phyloP scores from a whole-genome alignment of 2,888 invertebrate genomes.

The Drosophila ezoana region DNA sequence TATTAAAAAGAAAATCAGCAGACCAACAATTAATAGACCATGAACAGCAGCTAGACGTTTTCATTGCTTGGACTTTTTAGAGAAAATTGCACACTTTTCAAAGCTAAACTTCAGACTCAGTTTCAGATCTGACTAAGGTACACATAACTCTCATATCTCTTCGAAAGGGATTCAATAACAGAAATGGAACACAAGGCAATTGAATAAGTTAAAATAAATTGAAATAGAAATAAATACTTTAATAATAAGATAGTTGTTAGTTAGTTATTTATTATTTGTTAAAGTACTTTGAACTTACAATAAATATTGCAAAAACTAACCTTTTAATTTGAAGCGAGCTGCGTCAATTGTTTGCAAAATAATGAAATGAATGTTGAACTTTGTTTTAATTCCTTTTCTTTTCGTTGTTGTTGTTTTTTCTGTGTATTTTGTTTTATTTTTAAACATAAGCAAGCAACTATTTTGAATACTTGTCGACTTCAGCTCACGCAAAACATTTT shows the following conservation, averaged over 20 bases:
- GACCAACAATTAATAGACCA: constrained; percentile 72
- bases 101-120: constrained; percentile 11
- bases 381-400: constrained; percentile 13
- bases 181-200: background rate
- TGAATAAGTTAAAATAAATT: background rate
- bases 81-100: constrained; percentile 34
- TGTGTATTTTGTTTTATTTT: background rate
- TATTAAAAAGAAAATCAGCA: constrained; percentile 62
- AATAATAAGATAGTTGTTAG: no score
- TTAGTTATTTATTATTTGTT: background rate
- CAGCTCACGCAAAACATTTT: constrained; percentile 31
- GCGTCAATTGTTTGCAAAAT: constrained; percentile 23
- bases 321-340: constrained; percentile 10
- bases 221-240: background rate
- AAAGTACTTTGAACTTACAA: constrained; percentile 7
- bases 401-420: constrained; percentile 1
- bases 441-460: constrained; percentile 23
- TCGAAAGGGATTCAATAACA: background rate
- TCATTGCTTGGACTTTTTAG: constrained; percentile 20
- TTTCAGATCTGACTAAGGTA: background rate
- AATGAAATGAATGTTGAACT: constrained; percentile 8
- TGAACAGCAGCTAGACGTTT: constrained; percentile 68
- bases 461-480: constrained; percentile 31
- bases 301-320: constrained; percentile 28
- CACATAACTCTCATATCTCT: background rate